A percentile compares a stretch with the other conserved stretches of the same genome.
Evolutionary conservation across 2,888 invertebrate genomes (phyloP).

Genomic region (Ypsolopha sequella): DNA sequence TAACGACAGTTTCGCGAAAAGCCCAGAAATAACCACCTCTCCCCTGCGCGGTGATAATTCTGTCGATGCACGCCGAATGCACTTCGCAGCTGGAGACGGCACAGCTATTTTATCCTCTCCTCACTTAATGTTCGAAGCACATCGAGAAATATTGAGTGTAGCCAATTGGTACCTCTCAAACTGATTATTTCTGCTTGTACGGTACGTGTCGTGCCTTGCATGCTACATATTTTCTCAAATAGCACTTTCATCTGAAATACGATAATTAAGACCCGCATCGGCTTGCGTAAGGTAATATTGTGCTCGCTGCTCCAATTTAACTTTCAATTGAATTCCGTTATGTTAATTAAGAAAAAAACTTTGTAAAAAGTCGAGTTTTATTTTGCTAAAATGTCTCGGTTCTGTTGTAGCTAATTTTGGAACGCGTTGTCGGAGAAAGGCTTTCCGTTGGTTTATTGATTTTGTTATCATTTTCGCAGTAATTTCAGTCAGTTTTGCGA

Average conservation of each 20-base stretch:
- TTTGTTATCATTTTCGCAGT: neutral
- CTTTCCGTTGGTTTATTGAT: neutral
- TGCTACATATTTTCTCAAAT: neutral
- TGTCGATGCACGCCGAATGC: constrained; percentile 55
- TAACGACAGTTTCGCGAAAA: constrained; percentile 55
- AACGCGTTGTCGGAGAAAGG: neutral
- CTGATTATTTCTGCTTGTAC: constrained; percentile 18
- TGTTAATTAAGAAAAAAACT: constrained; percentile 6
- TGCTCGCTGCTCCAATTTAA: constrained; percentile 37
- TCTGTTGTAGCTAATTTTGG: neutral
- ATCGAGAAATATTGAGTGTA: constrained; percentile 23
- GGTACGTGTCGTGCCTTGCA: neutral
- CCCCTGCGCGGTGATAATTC: constrained; percentile 50
- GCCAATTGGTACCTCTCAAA: constrained; percentile 25
- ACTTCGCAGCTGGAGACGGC: constrained; percentile 49
- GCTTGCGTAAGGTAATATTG: constrained; percentile 26
- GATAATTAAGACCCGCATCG: constrained; percentile 38
- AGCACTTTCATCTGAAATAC: constrained; percentile 54
- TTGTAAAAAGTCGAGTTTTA: too few species aligned
- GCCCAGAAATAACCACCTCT: constrained; percentile 55
- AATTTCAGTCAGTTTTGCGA: constrained; percentile 1
- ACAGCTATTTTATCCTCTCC: neutral
- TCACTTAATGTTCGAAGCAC: neutral
- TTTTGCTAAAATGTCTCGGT: neutral
- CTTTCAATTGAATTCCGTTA: constrained; percentile 36